phyloP scores from a whole-genome alignment of 2,113 vertebrate genomes.

The Ameiurus melas region DNA sequence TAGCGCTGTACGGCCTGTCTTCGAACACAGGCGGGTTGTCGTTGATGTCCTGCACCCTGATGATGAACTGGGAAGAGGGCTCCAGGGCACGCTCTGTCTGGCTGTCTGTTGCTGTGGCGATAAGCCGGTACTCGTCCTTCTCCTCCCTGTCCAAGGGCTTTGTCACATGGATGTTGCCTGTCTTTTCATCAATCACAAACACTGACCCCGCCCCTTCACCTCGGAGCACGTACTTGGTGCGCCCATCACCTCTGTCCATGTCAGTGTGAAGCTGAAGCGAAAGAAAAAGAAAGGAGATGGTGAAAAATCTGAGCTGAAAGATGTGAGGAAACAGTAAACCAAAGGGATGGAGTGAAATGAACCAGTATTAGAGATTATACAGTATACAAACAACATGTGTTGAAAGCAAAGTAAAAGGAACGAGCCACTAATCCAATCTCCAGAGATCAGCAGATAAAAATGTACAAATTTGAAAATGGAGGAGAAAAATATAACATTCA shows the following conservation, averaged over 20 bases:
- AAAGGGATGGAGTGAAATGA: not conserved
- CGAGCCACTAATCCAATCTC: slow-evolving; percentile 2
- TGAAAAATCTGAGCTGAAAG: not conserved
- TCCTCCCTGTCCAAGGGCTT: slow-evolving; percentile 90
- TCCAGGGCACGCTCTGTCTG: slow-evolving; percentile 86
- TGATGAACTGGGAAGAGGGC: slow-evolving; percentile 89
- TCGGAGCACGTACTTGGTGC: slow-evolving; percentile 85
- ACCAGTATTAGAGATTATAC: slow-evolving; percentile 52
- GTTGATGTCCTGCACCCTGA: slow-evolving; percentile 91
- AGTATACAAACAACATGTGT: slow-evolving; percentile 30
- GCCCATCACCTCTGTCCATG: slow-evolving; percentile 86
- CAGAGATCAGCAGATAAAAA: not conserved
- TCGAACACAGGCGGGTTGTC: slow-evolving; percentile 89
- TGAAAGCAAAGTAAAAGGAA: not conserved
- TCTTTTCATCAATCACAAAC: slow-evolving; percentile 91
- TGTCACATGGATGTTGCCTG: slow-evolving; percentile 90
- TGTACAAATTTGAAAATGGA: not conserved
- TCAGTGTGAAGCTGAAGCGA: slow-evolving; percentile 84
- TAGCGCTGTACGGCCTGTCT: slow-evolving; percentile 84
- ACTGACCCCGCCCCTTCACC: slow-evolving; percentile 89
- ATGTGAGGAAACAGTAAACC: not conserved
- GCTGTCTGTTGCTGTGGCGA: slow-evolving; percentile 86
- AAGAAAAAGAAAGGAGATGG: not conserved
- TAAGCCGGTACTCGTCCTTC: slow-evolving; percentile 85
- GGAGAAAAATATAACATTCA: not conserved